These are phyloP conservation scores for Trichoplusia ni DNA, from an alignment of 1,140 invertebrate species.

Conservation along the genomic window DNA sequence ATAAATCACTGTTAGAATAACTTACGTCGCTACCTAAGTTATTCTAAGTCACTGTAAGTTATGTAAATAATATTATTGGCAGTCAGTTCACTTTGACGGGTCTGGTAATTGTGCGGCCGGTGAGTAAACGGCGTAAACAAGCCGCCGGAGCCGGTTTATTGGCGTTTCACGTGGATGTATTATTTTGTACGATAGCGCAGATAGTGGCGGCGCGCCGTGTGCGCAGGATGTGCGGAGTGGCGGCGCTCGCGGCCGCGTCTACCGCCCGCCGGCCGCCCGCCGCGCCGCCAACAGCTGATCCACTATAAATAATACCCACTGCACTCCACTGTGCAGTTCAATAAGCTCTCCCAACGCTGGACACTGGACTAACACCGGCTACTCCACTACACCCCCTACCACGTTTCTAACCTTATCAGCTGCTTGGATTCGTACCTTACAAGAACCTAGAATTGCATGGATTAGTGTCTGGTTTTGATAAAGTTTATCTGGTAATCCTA, in stretches of 20 bases:
- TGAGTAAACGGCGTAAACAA: constrained; percentile 53
- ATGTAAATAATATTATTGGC: constrained; percentile 12
- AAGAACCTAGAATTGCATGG: too few species aligned
- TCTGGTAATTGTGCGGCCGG: constrained; percentile 40
- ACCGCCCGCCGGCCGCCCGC: constrained; percentile 16
- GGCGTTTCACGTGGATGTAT: constrained; percentile 49
- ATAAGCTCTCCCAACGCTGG: neutral
- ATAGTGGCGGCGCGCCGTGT: constrained; percentile 33
- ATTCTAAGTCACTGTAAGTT: constrained; percentile 3
- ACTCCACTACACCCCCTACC: neutral
- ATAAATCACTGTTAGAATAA: constrained; percentile 1
- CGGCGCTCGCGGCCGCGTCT: constrained; percentile 33
- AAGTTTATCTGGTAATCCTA: constrained; percentile 1
- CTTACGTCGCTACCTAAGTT: neutral
- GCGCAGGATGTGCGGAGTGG: constrained; percentile 23
- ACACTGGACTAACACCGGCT: neutral
- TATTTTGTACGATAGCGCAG: constrained; percentile 45
- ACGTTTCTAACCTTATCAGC: neutral
- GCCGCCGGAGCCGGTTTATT: constrained; percentile 46
- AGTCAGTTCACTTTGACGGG: constrained; percentile 32
- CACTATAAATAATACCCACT: constrained; percentile 78
- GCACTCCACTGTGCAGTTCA: constrained; percentile 66
- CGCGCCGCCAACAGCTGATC: constrained; percentile 64
- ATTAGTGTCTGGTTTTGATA: constrained; percentile 1
- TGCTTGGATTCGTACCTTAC: too few species aligned